Evolutionary conservation across 2,797 vertebrate genomes (phyloP), one percentile per base, ranked within the genome.

Genomic region (Neomorphus geoffroyi): DNA sequence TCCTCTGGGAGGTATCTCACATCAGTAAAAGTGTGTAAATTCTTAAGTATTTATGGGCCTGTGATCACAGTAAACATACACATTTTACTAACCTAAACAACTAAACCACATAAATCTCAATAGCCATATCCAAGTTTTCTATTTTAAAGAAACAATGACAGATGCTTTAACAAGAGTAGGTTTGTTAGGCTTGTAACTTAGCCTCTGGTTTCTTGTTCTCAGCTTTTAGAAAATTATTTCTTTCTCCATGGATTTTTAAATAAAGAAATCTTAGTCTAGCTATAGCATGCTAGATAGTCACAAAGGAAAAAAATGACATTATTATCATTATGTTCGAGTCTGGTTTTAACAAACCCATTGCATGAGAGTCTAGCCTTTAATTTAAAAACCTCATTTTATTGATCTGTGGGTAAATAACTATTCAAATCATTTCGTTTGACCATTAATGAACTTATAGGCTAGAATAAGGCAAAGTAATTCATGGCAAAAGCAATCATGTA

Each of bases 381-480:
- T 92, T 91, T 74, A 60, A 90, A 70, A 28, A 70, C 21, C 50
- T 93, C 21, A 51, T 65, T 83, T 92, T 64, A 86, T 58, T 79
- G 56, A 92, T 87, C 56, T 86, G 41, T 86, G 50, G 65, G 27
- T 88, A 67, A 84, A 94, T 27, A 90, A 91, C 45, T 87, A 87
- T 88, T 96, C 80, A 83, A 84, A 95, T 86, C 4, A 94, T 80
- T 93, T 86, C 62, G 32, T 69, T 91, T 90, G 89, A 94, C 80
- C 93, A 94, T 95, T 94, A 88, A 90, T 79, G 81, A 80, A 91
- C 30, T 94, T 93, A 86, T 64, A 97, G 72, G 41, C 87, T 96
- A 93, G 88, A 53, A 58, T 56, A 92, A 4, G 2, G 82, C 45
- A 60, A 72, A 93, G 81, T 93, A 95, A 92, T 84, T 78, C 62